Conservation (phyloP, 2,888 invertebrate genomes). For the Mythimna pallens region DNA sequence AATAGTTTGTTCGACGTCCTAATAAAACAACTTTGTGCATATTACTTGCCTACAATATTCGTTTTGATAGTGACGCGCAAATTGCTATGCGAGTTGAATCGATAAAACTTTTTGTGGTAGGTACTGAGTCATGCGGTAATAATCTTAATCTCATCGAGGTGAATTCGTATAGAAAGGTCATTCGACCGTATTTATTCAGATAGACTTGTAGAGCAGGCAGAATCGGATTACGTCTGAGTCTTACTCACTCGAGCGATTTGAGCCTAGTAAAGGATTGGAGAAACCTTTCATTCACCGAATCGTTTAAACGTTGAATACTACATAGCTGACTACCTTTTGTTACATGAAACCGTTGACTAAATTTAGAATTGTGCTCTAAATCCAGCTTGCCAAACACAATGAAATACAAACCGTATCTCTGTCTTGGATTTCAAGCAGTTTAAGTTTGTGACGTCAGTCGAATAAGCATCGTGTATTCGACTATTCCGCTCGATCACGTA, state of each 20-base stretch:
- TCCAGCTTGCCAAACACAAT: slow-evolving; percentile 24
- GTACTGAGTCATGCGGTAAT: slow-evolving; percentile 27
- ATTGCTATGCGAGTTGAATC: slow-evolving; percentile 18
- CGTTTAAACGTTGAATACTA: slow-evolving; percentile 44
- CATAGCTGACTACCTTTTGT: slow-evolving; percentile 29
- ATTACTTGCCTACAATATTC: slow-evolving; percentile 43
- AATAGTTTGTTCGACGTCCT: slow-evolving; percentile 39
- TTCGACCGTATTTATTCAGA: slow-evolving; percentile 53
- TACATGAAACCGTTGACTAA: slow-evolving; percentile 9
- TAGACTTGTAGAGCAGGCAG: slow-evolving; percentile 42
- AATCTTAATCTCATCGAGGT: slow-evolving; percentile 30
- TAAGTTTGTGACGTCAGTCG: slow-evolving; percentile 31
- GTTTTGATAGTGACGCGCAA: slow-evolving; percentile 44
- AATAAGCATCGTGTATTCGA: slow-evolving; percentile 34
- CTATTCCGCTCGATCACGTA: slow-evolving; percentile 47
- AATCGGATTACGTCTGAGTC: slow-evolving; percentile 60
- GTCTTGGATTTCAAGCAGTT: slow-evolving; percentile 24
- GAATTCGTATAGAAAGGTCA: slow-evolving; percentile 42
- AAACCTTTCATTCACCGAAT: slow-evolving; percentile 47
- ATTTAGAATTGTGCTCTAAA: slow-evolving; percentile 8
- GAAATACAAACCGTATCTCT: slow-evolving; percentile 18
- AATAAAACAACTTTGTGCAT: slow-evolving; percentile 26
- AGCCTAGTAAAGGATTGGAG: slow-evolving; percentile 59
- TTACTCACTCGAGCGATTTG: slow-evolving; percentile 56
- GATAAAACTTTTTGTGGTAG: slow-evolving; percentile 25